Evolutionary conservation across 2,113 vertebrate genomes (phyloP).

Genomic region (Lasiurus cinereus): DNA sequence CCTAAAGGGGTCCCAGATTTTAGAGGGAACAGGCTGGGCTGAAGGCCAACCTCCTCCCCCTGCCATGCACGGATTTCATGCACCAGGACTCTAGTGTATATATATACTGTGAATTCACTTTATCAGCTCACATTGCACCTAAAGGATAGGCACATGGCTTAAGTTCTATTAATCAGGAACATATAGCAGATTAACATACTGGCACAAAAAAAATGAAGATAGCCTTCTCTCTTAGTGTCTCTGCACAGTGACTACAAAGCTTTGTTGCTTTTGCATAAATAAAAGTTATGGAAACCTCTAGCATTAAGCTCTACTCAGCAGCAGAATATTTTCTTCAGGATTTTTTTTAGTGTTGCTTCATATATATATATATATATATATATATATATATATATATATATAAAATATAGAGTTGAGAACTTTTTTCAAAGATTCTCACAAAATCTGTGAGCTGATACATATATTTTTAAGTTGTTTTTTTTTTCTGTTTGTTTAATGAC

Average conservation of each 20-base stretch:
- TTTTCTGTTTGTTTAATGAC: not conserved
- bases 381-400: not conserved
- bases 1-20: too few species aligned
- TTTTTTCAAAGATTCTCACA: not conserved
- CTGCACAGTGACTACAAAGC: not conserved
- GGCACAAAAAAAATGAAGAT: too few species aligned
- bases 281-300: not conserved
- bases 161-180: not conserved
- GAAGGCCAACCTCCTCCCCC: too few species aligned
- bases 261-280: not conserved
- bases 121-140: not conserved
- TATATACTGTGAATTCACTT: not conserved
- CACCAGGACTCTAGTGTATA: too few species aligned
- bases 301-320: not conserved
- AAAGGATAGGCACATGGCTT: not conserved
- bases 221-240: too few species aligned
- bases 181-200: not conserved
- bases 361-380: not conserved
- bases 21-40: too few species aligned
- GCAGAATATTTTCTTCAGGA: not conserved
- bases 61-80: too few species aligned
- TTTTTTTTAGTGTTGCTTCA: not conserved
- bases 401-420: not conserved
- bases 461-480: not conserved
- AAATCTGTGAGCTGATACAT: not conserved